A percentile compares a stretch with the other conserved stretches of the same genome.
Evolutionary conservation across 2,797 vertebrate species (phyloP).

Genomic region (Rallus crepitans): DNA sequence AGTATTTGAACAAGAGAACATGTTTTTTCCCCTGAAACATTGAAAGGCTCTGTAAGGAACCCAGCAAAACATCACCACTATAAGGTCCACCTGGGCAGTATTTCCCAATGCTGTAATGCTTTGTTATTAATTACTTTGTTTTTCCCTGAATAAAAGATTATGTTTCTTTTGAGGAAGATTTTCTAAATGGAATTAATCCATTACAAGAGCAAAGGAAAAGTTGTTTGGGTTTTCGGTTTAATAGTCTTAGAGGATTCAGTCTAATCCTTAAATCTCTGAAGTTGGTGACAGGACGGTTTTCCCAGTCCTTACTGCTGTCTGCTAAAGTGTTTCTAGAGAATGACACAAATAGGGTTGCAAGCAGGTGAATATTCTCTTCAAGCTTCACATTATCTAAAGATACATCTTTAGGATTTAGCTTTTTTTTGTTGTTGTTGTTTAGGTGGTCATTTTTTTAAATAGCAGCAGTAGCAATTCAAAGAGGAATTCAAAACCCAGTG

Average conservation of each 20-base stretch:
- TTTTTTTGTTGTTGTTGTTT: not conserved
- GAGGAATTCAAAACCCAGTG: not conserved
- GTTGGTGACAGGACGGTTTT: not conserved
- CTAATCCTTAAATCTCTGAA: constrained; percentile 9
- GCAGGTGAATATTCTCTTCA: not conserved
- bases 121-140: not conserved
- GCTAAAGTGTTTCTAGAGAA: not conserved
- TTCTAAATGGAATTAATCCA: not conserved
- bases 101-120: not conserved
- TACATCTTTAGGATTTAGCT: not conserved
- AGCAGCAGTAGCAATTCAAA: not conserved
- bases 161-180: not conserved
- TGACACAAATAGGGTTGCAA: not conserved
- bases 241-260: not conserved
- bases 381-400: not conserved
- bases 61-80: not conserved
- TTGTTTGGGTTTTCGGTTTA: not conserved
- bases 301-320: not conserved
- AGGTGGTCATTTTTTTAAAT: not conserved
- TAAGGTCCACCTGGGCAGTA: not conserved
- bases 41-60: not conserved
- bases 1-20: not conserved
- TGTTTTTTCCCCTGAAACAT: not conserved
- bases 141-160: not conserved
- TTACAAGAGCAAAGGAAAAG: not conserved